Conservation (phyloP, 2,888 invertebrate species). For the Brachypalpus laphriformis region DNA sequence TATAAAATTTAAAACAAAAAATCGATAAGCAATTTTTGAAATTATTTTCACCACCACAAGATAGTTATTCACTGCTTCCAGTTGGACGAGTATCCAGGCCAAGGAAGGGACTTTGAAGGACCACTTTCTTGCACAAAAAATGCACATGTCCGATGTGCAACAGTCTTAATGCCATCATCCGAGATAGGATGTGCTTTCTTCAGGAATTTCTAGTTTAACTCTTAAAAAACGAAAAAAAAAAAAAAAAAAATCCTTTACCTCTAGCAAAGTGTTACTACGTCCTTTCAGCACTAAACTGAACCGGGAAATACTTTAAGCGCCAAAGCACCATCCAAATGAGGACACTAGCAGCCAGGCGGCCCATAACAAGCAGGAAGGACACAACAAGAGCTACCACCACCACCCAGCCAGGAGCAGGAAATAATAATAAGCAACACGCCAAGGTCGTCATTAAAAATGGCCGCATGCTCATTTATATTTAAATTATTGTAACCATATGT, state of each 20-base stretch:
- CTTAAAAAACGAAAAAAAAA: background rate
- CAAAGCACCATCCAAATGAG: slow-evolving; percentile 51
- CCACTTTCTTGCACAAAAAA: background rate
- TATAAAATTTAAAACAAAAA: slow-evolving; percentile 13
- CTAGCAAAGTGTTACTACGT: slow-evolving; percentile 26
- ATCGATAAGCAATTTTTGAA: slow-evolving; percentile 17
- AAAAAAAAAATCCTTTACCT: slow-evolving; percentile 1
- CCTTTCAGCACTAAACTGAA: slow-evolving; percentile 49
- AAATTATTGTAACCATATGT: background rate
- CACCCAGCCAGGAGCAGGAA: slow-evolving; percentile 1
- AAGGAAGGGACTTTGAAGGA: too few species aligned
- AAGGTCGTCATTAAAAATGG: slow-evolving; percentile 68
- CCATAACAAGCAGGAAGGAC: slow-evolving; percentile 47
- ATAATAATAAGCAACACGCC: slow-evolving; percentile 58
- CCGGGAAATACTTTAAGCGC: slow-evolving; percentile 55
- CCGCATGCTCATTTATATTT: slow-evolving; percentile 59
- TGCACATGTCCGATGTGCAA: background rate
- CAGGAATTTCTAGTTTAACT: background rate
- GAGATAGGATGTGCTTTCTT: background rate
- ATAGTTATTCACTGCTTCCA: too few species aligned
- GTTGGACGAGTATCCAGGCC: background rate
- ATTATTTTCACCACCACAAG: background rate
- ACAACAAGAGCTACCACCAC: slow-evolving; percentile 22
- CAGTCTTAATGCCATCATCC: background rate
- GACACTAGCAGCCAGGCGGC: too few species aligned